Conservation (phyloP, 1,140 invertebrate species). For the Cyclargus thomasi region DNA sequence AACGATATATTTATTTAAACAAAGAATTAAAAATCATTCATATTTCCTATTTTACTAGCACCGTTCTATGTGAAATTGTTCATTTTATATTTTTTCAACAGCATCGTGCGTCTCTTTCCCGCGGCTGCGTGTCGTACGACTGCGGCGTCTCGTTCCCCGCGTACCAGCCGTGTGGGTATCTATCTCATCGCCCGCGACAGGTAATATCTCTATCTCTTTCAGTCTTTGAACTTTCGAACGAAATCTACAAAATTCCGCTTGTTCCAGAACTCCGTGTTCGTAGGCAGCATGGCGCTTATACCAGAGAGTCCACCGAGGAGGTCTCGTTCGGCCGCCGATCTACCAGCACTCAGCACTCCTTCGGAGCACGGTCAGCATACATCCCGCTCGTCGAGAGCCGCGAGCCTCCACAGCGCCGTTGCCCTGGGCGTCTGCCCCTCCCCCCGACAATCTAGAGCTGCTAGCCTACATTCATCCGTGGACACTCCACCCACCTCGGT, state of each 20-base stretch:
- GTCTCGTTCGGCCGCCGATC: conserved; percentile 87
- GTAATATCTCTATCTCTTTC: conserved; percentile 38
- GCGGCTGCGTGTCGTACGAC: conserved; percentile 81
- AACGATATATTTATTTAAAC: too few relatives aligned
- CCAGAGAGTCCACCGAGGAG: conserved; percentile 80
- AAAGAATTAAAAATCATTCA: too few relatives aligned
- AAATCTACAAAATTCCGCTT: neutral
- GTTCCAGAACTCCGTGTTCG: conserved; percentile 89
- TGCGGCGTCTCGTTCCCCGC: conserved; percentile 69
- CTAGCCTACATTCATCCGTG: conserved; percentile 55
- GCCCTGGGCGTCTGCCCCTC: conserved; percentile 56
- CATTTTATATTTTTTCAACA: conserved; percentile 47
- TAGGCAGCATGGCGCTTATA: conserved; percentile 79
- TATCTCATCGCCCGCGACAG: conserved; percentile 53
- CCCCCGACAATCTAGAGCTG: conserved; percentile 54
- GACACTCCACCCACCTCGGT: conserved; percentile 56
- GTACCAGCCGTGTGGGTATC: conserved; percentile 61
- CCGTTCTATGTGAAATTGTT: conserved; percentile 13
- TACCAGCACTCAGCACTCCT: conserved; percentile 82
- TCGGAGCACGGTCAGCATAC: conserved; percentile 57
- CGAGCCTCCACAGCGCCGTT: conserved; percentile 61
- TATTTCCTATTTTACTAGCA: too few relatives aligned
- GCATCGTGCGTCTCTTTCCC: conserved; percentile 80
- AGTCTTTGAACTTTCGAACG: neutral
- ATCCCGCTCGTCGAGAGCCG: conserved; percentile 54